These are phyloP conservation scores for Caranx melampygus DNA, from an alignment of 2,113 vertebrate species.

Conservation along the genomic window DNA sequence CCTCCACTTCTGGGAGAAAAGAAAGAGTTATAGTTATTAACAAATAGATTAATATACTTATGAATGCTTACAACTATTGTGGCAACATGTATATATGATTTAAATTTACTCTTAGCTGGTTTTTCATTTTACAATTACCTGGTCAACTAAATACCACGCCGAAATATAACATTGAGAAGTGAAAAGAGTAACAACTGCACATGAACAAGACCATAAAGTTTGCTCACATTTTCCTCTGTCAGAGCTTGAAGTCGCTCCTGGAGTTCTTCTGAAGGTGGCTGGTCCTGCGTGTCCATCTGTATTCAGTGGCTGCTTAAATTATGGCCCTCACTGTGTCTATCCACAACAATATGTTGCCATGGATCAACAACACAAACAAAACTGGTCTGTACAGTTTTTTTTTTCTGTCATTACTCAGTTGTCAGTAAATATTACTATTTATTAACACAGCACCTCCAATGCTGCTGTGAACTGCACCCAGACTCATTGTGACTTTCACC, in stretches of 20 bases:
- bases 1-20: neutral
- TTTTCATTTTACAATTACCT: neutral
- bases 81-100: neutral
- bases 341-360: constrained; percentile 60
- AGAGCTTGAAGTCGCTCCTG: constrained; percentile 55
- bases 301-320: neutral
- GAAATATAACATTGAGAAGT: neutral
- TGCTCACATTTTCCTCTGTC: constrained; percentile 68
- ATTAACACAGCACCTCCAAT: neutral
- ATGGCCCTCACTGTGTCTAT: constrained; percentile 23
- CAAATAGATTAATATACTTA: too few species aligned
- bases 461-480: neutral
- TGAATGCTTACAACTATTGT: too few species aligned
- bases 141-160: too few species aligned
- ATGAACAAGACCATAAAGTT: neutral
- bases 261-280: constrained; percentile 28
- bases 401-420: neutral
- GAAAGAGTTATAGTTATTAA: neutral
- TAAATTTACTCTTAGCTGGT: neutral
- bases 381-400: neutral
- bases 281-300: constrained; percentile 55
- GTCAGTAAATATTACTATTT: neutral
- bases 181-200: neutral
- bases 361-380: constrained; percentile 34
- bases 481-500: neutral